Conservation (phyloP, 1,140 invertebrate genomes). For the Ylistrum balloti region DNA sequence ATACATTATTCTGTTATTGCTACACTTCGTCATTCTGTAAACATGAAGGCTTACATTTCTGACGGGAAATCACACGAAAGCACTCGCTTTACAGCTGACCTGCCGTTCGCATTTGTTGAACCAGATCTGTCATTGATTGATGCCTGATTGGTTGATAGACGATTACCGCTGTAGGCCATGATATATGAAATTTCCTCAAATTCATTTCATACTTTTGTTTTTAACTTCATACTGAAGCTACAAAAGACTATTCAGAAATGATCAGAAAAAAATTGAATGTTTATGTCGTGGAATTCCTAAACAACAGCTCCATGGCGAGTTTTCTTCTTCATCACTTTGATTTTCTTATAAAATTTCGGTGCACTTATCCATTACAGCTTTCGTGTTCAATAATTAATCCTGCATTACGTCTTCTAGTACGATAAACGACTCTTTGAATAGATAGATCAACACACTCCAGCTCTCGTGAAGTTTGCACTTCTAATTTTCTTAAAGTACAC, state of each 20-base stretch:
- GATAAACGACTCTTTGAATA: neutral
- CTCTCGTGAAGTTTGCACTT: constrained; percentile 14
- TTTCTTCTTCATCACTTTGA: no score
- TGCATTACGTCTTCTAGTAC: neutral
- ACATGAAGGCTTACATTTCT: neutral
- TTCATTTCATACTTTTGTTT: neutral
- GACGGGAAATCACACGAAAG: neutral
- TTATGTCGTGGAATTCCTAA: no score
- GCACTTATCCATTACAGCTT: neutral
- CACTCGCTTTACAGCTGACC: neutral
- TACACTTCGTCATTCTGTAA: no score
- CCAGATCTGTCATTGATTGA: no score
- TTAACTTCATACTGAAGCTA: neutral
- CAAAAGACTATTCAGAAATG: no score
- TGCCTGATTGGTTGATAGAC: neutral
- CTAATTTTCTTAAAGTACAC: neutral
- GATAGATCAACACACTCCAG: neutral
- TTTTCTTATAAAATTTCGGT: neutral
- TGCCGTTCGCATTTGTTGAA: no score
- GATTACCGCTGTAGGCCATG: neutral
- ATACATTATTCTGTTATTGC: neutral
- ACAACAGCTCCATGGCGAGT: no score
- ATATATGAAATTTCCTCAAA: neutral
- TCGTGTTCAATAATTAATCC: neutral
- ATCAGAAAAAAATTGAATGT: no score